Percentiles rank a stretch among this genome's conserved stretches.
Conservation (phyloP, 1,140 invertebrate genomes). For the Chymomyza costata region DNA sequence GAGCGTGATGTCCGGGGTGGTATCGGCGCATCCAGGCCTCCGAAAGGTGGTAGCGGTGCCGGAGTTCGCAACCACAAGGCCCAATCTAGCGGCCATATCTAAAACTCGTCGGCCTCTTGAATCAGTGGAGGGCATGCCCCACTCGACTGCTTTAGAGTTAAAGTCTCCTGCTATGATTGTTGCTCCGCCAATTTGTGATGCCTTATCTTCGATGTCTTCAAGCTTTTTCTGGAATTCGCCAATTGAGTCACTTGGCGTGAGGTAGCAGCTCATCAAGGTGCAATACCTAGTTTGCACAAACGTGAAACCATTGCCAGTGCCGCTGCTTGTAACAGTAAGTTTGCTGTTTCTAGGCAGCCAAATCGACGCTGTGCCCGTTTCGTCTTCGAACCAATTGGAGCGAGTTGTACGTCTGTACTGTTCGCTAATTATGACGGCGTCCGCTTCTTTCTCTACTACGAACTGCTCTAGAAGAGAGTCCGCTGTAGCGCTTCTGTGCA, state of each 20-base stretch:
- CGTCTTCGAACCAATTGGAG: background rate
- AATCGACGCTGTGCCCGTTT: background rate
- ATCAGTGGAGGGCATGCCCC: conserved; percentile 26
- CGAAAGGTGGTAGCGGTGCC: background rate
- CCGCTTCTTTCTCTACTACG: background rate
- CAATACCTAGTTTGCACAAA: background rate
- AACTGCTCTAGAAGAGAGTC: background rate
- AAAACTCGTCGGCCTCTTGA: conserved; percentile 25
- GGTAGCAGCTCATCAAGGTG: conserved; percentile 6
- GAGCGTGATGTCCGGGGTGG: conserved; percentile 1
- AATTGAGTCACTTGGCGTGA: conserved; percentile 4
- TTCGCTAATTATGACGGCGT: background rate
- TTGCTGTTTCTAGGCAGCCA: background rate
- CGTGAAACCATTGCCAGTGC: background rate
- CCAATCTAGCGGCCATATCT: conserved; percentile 31
- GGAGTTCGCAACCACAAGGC: conserved; percentile 24
- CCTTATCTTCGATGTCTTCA: conserved; percentile 1
- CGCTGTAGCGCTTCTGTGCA: background rate
- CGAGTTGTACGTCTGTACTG: background rate
- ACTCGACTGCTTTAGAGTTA: conserved; percentile 37
- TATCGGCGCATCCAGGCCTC: background rate
- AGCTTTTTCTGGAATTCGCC: conserved; percentile 1
- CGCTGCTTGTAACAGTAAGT: background rate
- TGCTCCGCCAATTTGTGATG: background rate
- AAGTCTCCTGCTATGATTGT: conserved; percentile 33